Conservation (phyloP, 1,140 invertebrate species). For the Pantala flavescens region DNA sequence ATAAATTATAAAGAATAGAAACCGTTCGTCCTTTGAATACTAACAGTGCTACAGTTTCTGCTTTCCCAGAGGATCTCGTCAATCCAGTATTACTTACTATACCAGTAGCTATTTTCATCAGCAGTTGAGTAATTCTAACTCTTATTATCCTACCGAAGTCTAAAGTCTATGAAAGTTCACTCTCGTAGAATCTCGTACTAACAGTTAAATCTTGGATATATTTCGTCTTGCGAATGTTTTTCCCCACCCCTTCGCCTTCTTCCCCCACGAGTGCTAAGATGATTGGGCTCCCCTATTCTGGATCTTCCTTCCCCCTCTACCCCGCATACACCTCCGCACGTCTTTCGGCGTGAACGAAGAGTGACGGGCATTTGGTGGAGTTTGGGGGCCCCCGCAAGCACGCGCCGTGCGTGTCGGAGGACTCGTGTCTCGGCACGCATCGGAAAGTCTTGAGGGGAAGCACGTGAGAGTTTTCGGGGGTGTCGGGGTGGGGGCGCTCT, state of each 20-base stretch:
- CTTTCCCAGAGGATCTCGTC: no score
- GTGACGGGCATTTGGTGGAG: background rate
- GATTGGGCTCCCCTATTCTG: no score
- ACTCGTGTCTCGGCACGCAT: constrained; percentile 1
- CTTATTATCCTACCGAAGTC: no score
- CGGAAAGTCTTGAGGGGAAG: background rate
- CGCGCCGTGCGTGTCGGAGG: background rate
- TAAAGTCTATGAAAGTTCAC: no score
- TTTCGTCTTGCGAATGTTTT: background rate
- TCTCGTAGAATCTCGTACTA: no score
- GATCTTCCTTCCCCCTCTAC: background rate
- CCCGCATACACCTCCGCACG: background rate
- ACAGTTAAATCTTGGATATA: no score
- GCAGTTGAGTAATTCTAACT: no score
- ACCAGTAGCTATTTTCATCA: no score
- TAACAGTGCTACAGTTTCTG: no score
- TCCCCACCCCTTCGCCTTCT: background rate
- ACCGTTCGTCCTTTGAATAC: no score
- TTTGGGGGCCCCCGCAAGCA: background rate
- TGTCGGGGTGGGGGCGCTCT: background rate
- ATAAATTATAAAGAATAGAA: no score
- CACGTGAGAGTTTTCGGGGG: background rate
- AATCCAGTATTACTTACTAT: no score
- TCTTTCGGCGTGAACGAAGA: background rate
- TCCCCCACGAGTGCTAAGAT: background rate